Conservation (phyloP, 2,113 vertebrate genomes). For the Malaclemys terrapin region DNA sequence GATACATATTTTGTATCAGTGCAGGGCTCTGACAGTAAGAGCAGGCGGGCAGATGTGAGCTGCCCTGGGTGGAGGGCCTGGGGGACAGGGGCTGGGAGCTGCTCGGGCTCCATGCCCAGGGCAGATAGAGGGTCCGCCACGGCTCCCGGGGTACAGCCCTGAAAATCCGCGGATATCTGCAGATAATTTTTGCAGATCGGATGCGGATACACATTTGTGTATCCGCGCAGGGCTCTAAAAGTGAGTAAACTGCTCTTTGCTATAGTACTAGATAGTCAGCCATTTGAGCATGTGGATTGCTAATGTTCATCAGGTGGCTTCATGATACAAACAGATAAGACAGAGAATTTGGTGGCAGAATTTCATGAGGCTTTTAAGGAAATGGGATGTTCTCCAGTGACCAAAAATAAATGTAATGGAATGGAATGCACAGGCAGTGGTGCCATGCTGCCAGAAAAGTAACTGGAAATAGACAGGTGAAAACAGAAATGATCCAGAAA, state of each 20-base stretch:
- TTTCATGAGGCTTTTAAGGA: slow-evolving; percentile 1
- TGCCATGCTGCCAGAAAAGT: not conserved
- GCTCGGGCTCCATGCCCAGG: too few species aligned
- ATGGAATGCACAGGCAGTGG: not conserved
- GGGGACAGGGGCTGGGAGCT: too few species aligned
- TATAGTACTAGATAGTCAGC: not conserved
- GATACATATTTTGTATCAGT: too few species aligned
- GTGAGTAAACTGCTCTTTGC: not conserved
- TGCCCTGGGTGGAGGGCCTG: too few species aligned
- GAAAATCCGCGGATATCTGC: too few species aligned
- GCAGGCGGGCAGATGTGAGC: too few species aligned
- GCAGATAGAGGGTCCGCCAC: too few species aligned
- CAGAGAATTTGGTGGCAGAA: not conserved
- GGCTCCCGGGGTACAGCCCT: too few species aligned
- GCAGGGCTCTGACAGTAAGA: too few species aligned
- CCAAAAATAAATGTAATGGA: not conserved
- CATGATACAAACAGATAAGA: not conserved
- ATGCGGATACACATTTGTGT: too few species aligned
- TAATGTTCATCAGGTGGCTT: not conserved
- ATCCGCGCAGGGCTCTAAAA: too few species aligned
- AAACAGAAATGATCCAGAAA: not conserved
- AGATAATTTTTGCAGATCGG: too few species aligned
- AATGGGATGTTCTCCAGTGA: not conserved
- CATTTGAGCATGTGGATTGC: not conserved
- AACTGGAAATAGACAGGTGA: not conserved